Percentiles rank a stretch among this genome's conserved stretches.
Evolutionary conservation across 2,888 invertebrate species (phyloP).

Genomic region (Drosophila demipolita): DNA sequence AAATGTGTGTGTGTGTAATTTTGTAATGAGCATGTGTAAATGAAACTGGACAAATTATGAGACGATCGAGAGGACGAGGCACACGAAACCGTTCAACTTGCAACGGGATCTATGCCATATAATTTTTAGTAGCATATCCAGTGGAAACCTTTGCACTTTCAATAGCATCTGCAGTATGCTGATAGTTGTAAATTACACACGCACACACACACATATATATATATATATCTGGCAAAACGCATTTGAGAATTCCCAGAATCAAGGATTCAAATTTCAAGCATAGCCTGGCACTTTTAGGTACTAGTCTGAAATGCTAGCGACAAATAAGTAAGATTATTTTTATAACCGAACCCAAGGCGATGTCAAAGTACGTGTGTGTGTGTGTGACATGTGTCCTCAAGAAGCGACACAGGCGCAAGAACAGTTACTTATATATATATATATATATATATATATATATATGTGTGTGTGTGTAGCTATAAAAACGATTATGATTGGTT

Average conservation of each 20-base stretch:
- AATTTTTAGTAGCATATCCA: constrained; percentile 59
- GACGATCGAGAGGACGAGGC: constrained; percentile 20
- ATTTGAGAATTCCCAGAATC: constrained; percentile 67
- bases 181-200: constrained; percentile 73
- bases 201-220: constrained; percentile 6
- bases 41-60: constrained; percentile 65
- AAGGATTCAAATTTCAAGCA: constrained; percentile 76
- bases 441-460: not conserved
- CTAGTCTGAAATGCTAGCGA: constrained; percentile 54
- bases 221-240: constrained; percentile 62
- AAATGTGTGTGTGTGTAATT: constrained; percentile 14
- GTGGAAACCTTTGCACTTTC: constrained; percentile 51
- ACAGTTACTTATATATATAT: constrained; percentile 7
- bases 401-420: constrained; percentile 5
- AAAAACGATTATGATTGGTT: constrained; percentile 82
- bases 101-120: constrained; percentile 47
- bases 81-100: constrained; percentile 14
- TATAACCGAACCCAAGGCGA: constrained; percentile 65
- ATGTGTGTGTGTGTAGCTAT: constrained; percentile 45
- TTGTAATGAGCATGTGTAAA: constrained; percentile 57
- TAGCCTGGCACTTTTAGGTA: constrained; percentile 48
- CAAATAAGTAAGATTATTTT: constrained; percentile 80
- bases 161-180: constrained; percentile 50
- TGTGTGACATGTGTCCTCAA: constrained; percentile 54
- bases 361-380: constrained; percentile 7